Evolutionary conservation across 2,113 vertebrate species (phyloP), one percentile per base, ranked within the genome.

Genomic region (Chamaea fasciata): DNA sequence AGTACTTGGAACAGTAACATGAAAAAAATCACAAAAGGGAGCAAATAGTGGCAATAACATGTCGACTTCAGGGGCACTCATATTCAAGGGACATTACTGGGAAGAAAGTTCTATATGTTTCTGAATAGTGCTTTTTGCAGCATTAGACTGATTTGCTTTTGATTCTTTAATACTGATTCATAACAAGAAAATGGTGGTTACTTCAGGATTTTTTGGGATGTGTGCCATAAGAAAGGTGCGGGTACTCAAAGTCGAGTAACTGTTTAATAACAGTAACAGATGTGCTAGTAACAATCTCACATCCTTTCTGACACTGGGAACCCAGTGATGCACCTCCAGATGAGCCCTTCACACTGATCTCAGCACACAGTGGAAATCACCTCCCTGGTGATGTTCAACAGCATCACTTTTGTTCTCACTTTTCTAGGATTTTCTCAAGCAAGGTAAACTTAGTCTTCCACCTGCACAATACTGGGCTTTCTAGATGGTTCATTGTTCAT

Each of bases 281-380:
- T 65, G 70, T 49, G 7, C 4, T 14, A 31, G 47, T 4, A 33
- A 6, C 8, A 59, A 31, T 12, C 39, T 44, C 24, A 31, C 0
- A 2, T 19, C 5, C 37, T 47, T 67, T 70, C 35, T 11, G 10
- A 19, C 21, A 1, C 39, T 19, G 20, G 30, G 21, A 94, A 42
- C 6, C 4, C 50, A 10, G 20, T 5, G 5, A 30, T 23, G 37
- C 10, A 42, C 50, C 6, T 37, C 23, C 33, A 27, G 50, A 37
- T 22, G 8, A 94, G 18, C 17, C 13, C 18, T 31, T 53, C 28
- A 26, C 6, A 5, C 4, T 24, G 20, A 47, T 65, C 44, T 50
- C 0, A 2, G 23, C 39, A 78, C 0, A 2, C 1, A n/a, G 14
- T 17, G 9, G 27, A 83, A 88, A 83, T 19, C 39, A 31, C 21